A percentile compares a stretch with the other conserved stretches of the same genome.
phyloP scores from a whole-genome alignment of 2,888 invertebrate genomes.

The Dynastes maya region DNA sequence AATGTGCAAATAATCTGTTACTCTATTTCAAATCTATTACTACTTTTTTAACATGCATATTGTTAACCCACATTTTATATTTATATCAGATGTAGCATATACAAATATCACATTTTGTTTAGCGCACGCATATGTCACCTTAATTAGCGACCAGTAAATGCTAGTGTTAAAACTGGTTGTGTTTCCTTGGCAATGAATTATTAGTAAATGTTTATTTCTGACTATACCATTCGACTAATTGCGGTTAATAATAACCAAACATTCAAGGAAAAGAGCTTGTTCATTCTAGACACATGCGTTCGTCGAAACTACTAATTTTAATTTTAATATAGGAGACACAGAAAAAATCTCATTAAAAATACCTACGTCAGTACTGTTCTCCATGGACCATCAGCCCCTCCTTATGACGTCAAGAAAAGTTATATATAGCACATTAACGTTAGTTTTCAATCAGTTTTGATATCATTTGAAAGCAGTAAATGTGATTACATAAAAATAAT shows the following conservation, averaged over 20 bases:
- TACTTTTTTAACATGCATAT: no score
- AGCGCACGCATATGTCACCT: neutral
- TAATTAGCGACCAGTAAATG: neutral
- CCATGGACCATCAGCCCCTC: neutral
- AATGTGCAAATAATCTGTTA: no score
- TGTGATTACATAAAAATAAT: no score
- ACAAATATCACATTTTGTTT: neutral
- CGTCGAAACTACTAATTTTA: neutral
- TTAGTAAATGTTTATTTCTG: neutral
- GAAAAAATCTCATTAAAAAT: constrained; percentile 12
- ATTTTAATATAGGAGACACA: neutral
- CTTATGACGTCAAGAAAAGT: neutral
- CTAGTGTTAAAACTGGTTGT: neutral
- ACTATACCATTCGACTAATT: neutral
- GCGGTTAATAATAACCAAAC: neutral
- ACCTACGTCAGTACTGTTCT: neutral
- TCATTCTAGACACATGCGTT: neutral
- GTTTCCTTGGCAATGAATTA: constrained; percentile 2
- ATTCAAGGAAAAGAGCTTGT: neutral
- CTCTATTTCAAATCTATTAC: no score
- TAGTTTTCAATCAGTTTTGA: no score
- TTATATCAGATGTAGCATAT: neutral
- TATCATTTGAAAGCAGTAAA: no score
- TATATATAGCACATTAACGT: no score
- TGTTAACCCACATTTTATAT: neutral